A percentile compares a stretch with the other conserved stretches of the same genome.
These are phyloP conservation scores for Watsonalla cultraria DNA, from an alignment of 2,888 invertebrate genomes.

Conservation along the genomic window DNA sequence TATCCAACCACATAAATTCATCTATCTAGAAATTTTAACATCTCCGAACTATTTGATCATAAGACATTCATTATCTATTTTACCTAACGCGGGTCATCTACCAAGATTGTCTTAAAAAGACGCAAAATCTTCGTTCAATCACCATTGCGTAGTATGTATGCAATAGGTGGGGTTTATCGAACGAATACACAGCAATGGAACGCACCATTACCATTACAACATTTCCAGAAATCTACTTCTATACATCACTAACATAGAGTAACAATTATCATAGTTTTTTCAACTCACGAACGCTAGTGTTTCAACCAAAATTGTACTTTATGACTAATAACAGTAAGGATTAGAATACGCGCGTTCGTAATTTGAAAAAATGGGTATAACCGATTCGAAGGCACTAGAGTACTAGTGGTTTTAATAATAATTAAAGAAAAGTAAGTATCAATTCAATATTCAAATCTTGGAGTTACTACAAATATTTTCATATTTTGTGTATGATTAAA, in stretches of 20 bases:
- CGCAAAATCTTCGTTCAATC: too few species aligned
- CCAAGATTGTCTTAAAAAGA: neutral
- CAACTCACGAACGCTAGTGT: conserved; percentile 8
- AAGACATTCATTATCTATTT: conserved; percentile 36
- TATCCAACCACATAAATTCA: conserved; percentile 60
- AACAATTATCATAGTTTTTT: conserved; percentile 32
- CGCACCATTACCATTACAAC: neutral
- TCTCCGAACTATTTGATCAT: conserved; percentile 52
- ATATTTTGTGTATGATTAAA: conserved; percentile 2
- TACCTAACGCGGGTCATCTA: conserved; percentile 30
- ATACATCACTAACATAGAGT: conserved; percentile 67
- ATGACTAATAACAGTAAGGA: neutral
- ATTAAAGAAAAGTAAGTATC: neutral
- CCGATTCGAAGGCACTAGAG: conserved; percentile 67
- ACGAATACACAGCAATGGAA: neutral
- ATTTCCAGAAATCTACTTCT: conserved; percentile 35
- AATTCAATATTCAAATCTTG: too few species aligned
- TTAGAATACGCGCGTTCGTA: neutral
- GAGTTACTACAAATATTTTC: neutral
- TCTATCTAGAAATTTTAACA: conserved; percentile 55
- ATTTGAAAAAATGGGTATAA: conserved; percentile 24
- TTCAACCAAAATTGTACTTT: neutral
- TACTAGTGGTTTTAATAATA: conserved; percentile 51
- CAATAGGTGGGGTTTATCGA: too few species aligned
- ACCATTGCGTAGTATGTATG: too few species aligned